Percentiles rank a stretch among this genome's conserved stretches.
Conservation (phyloP, 92 coral and sea anemone species). For the Metridium senile region DNA sequence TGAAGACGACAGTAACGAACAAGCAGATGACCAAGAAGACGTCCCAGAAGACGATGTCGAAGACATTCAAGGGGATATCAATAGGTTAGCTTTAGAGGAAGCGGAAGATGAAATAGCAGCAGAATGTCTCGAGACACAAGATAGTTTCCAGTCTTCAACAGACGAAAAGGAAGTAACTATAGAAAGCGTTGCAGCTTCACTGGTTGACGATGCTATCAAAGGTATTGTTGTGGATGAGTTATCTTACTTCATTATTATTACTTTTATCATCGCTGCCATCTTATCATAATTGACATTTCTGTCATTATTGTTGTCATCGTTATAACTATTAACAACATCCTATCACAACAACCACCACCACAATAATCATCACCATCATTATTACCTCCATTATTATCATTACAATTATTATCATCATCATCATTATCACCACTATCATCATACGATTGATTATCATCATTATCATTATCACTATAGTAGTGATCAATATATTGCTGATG, state of each 20-base stretch:
- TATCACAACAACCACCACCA: too few relatives aligned
- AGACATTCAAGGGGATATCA: neutral
- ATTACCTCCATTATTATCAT: neutral
- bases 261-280: too few relatives aligned
- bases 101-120: neutral
- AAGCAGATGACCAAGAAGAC: neutral
- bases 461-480: neutral
- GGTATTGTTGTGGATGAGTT: too few relatives aligned
- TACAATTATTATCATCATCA: neutral
- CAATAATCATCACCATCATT: neutral
- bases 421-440: neutral
- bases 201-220: constrained; percentile 8
- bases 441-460: neutral
- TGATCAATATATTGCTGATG: too few relatives aligned
- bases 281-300: too few relatives aligned
- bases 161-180: neutral
- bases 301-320: too few relatives aligned
- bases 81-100: neutral
- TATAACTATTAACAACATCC: too few relatives aligned
- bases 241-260: too few relatives aligned
- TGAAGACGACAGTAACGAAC: neutral
- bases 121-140: neutral
- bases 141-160: neutral
- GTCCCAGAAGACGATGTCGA: neutral
- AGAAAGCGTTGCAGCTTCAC: neutral